A percentile compares a stretch with the other conserved stretches of the same genome.
Conservation (phyloP, 1,140 invertebrate species). For the Neodiprion virginianus region DNA sequence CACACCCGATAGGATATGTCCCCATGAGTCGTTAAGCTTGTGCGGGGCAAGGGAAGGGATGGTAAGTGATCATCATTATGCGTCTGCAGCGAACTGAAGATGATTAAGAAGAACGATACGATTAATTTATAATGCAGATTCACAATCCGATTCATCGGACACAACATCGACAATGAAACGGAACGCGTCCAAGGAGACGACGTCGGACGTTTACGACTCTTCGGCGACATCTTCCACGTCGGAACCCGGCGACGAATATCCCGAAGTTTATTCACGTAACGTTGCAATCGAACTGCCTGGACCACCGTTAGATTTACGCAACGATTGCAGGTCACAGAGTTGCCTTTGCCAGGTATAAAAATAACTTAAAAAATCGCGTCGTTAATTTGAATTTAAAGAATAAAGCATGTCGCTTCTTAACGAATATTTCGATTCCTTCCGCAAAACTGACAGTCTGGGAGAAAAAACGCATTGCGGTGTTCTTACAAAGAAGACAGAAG, state of each 20-base stretch:
- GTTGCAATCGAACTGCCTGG: conserved; percentile 22
- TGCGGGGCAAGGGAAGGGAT: too few species aligned
- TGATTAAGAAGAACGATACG: too few species aligned
- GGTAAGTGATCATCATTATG: too few species aligned
- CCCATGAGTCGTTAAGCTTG: too few species aligned
- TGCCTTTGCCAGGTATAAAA: conserved; percentile 51
- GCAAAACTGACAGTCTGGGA: too few species aligned
- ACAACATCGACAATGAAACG: conserved; percentile 50
- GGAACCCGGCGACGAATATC: conserved; percentile 34
- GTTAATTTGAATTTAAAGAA: neutral
- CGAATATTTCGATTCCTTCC: too few species aligned
- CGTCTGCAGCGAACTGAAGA: too few species aligned
- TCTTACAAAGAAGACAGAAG: neutral
- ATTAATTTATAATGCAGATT: conserved; percentile 37
- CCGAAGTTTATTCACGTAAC: conserved; percentile 35
- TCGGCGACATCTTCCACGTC: conserved; percentile 50
- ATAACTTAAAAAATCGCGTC: conserved; percentile 3
- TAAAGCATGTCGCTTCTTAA: too few species aligned
- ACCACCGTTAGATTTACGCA: conserved; percentile 25
- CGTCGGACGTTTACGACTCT: conserved; percentile 51
- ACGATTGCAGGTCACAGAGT: conserved; percentile 41
- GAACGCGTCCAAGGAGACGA: conserved; percentile 49
- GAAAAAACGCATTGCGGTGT: too few species aligned
- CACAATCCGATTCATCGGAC: conserved; percentile 50
- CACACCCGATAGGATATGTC: too few species aligned